Base-by-base conservation (phyloP, 2,888 invertebrate species). In the Acanthosoma haemorrhoidale region DNA sequence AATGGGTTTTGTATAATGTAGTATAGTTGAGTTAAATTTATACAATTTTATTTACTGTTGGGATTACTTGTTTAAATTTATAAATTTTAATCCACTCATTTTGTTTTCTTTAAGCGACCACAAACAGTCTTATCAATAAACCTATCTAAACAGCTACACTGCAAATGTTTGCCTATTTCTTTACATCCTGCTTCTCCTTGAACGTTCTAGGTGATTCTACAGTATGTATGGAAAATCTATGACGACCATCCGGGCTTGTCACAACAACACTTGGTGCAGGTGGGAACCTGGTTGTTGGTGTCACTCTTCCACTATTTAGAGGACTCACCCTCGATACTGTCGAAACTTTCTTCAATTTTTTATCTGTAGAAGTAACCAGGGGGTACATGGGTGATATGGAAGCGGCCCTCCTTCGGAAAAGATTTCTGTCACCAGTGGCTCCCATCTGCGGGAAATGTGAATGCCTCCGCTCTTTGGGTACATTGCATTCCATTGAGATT, bases 161-260 rank as follows among this genome's bases (percentile, higher is more conserved):
- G n/a, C n/a, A n/a, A n/a, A n/a, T n/a, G n/a, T n/a, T n/a, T n/a
- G n/a, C n/a, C n/a, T n/a, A n/a, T n/a, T n/a, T n/a, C n/a, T n/a
- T n/a, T n/a, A n/a, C n/a, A n/a, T n/a, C n/a, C n/a, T n/a, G 5
- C 25, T 51, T 43, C 18, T 21, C 39, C 16, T 39, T 41, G 21
- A 13, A 25, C 25, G 25, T 5, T 51, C 51, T 51, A 13, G 60
- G 51, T 18, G 29, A 32, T 34, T 51, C 67, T 9, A 67, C 67
- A 34, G 18, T 67, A 21, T 43, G 43, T n/a, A 67, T 57, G 15
- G 67, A 67, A 43, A 63, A 70, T 34, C 34, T 15, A 32, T 72
- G 72, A 11, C 36, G 31, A 3, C 72, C 72, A 25, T 70, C 72
- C 4, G 72, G 72, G 25, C 72, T 72, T 15, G 72, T 72, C 8